Base-by-base conservation (phyloP, 2,888 invertebrate species). In the Acronicta alni region DNA sequence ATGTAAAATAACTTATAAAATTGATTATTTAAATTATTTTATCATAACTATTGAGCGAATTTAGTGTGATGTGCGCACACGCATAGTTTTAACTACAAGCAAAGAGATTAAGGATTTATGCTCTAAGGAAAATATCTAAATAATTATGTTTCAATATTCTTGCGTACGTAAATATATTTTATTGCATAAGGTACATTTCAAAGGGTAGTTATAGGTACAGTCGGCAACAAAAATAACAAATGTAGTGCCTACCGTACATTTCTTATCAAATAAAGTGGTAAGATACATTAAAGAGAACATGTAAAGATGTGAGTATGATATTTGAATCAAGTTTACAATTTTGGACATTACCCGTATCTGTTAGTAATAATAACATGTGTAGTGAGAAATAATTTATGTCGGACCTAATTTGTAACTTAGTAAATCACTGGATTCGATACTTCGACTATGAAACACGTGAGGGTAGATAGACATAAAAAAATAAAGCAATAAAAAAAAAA, bases 261-360 rank as follows among this genome's bases (percentile, higher is more conserved):
- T 57, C 57, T 60, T 67, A 70, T 63, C 45, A 45, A 54, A 23
- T 55, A 54, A 63, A 55, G 44, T 49, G 54, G 41, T 55, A 54
- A 42, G 51, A 61, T 53, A 65, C 60, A 53, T 53, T 72, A 44
- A 71, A 45, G 23, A 52, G 49, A 65, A 60, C 10, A 65, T 52
- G 23, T 57, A 47, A 45, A 57, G 72, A 57, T 61, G 67, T 73
- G 72, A 73, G 66, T 66, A 57, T 52, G 61, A 71, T 47, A 68
- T 67, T 57, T 60, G 56, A 62, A 75, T 77, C 73, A 77, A 75
- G 66, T 72, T 72, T 71, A 74, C 54, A 63, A 80, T 78, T 83
- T 84, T 83, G 80, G 81, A 83, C 67, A 69, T 69, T 79, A 84
- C 85, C 84, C 83, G 82, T 84, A 84, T 72, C 39, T 67, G 69